phyloP scores from a whole-genome alignment of 2,888 invertebrate species.

The Poecilobothrus nobilitatus region DNA sequence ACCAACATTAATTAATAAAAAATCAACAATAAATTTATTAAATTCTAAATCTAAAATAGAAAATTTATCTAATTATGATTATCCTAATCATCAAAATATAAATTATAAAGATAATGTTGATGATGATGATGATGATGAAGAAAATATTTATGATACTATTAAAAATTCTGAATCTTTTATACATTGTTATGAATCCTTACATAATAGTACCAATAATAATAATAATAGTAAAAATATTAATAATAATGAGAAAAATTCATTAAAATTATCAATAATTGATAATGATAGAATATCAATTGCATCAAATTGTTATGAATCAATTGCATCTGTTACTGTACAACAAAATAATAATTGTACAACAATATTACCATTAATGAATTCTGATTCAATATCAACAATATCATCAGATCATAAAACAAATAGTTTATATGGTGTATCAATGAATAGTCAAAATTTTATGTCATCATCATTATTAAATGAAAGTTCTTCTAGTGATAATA shows the following conservation, averaged over 20 bases:
- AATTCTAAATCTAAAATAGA: background rate
- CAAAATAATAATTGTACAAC: constrained; percentile 21
- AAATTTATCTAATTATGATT: background rate
- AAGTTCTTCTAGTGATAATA: constrained; percentile 31
- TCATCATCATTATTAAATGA: constrained; percentile 12
- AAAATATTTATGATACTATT: constrained; percentile 57
- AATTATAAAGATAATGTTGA: background rate
- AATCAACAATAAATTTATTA: constrained; percentile 14
- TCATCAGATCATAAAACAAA: constrained; percentile 43
- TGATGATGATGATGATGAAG: constrained; percentile 37
- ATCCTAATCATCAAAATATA: background rate
- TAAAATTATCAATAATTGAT: constrained; percentile 17
- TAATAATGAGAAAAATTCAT: constrained; percentile 21
- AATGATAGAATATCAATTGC: constrained; percentile 35
- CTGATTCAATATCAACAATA: constrained; percentile 40
- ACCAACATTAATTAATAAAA: constrained; percentile 16
- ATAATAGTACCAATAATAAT: constrained; percentile 9
- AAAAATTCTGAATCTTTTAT: constrained; percentile 49
- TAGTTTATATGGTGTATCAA: constrained; percentile 40
- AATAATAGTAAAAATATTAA: constrained; percentile 18
- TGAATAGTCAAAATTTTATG: constrained; percentile 20
- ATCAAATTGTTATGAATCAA: constrained; percentile 43
- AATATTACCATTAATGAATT: constrained; percentile 27
- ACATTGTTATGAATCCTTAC: constrained; percentile 36
- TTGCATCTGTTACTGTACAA: constrained; percentile 30